These are phyloP conservation scores for Staurois parvus DNA, from an alignment of 2,797 vertebrate genomes.

Conservation along the genomic window DNA sequence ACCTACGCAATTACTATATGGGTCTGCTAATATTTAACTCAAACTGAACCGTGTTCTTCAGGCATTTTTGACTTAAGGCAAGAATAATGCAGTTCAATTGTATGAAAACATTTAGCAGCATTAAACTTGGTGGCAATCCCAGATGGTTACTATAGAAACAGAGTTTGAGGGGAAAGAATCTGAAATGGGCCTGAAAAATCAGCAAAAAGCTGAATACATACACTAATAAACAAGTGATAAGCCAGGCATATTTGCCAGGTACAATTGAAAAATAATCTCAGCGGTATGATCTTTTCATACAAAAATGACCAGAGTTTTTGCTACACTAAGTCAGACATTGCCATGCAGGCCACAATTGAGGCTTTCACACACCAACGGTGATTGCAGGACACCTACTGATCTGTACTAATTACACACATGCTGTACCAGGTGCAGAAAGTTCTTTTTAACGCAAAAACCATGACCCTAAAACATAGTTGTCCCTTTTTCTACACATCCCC, in stretches of 20 bases:
- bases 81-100: conserved; percentile 32
- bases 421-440: too few species aligned
- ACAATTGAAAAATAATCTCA: not conserved
- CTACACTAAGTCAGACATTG: not conserved
- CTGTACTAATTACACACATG: not conserved
- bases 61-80: conserved; percentile 6
- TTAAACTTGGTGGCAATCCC: conserved; percentile 36
- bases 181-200: conserved; percentile 16
- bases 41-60: not conserved
- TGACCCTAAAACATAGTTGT: too few species aligned
- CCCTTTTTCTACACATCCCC: too few species aligned
- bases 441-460: too few species aligned
- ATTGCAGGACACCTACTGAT: not conserved
- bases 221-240: conserved; percentile 22
- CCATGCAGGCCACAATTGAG: too few species aligned
- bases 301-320: not conserved
- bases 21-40: not conserved
- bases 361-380: not conserved
- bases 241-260: not conserved
- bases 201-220: not conserved
- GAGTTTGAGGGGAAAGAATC: conserved; percentile 10
- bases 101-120: conserved; percentile 35
- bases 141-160: conserved; percentile 49
- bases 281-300: not conserved
- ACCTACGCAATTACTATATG: not conserved